Evolutionary conservation across 2,888 invertebrate species (phyloP).

Genomic region (Tetheella fluctuosa): DNA sequence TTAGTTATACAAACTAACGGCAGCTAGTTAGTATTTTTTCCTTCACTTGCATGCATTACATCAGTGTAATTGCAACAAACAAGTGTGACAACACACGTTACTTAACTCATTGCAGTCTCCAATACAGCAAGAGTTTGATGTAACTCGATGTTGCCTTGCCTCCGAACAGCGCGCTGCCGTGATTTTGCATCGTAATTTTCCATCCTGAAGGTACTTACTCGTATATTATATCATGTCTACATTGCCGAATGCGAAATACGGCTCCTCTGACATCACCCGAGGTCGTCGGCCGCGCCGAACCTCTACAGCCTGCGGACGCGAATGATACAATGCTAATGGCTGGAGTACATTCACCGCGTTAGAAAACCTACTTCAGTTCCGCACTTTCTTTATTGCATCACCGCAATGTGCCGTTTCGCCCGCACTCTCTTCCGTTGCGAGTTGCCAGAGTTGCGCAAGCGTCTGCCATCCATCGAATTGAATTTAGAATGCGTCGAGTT

Average conservation of each 20-base stretch:
- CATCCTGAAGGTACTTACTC: conserved; percentile 46
- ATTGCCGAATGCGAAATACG: conserved; percentile 53
- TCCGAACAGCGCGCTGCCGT: conserved; percentile 47
- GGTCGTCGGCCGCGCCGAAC: conserved; percentile 65
- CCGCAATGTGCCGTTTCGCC: conserved; percentile 71
- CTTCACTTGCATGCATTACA: conserved; percentile 59
- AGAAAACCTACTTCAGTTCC: conserved; percentile 82
- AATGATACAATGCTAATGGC: conserved; percentile 77
- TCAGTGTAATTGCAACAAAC: conserved; percentile 72
- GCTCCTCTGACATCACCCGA: conserved; percentile 65
- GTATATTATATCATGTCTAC: conserved; percentile 51
- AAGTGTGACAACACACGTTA: conserved; percentile 78
- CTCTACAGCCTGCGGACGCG: conserved; percentile 58
- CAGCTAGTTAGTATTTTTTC: conserved; percentile 37
- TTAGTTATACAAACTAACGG: conserved; percentile 11
- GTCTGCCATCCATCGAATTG: conserved; percentile 48
- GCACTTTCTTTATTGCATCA: conserved; percentile 84
- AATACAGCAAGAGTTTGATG: conserved; percentile 64
- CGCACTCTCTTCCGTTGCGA: conserved; percentile 77
- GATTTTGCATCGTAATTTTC: conserved; percentile 60
- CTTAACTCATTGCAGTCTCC: conserved; percentile 69
- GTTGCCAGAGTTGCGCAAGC: conserved; percentile 68
- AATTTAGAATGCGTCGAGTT: conserved; percentile 59
- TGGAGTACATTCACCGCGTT: conserved; percentile 81
- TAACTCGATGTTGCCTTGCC: conserved; percentile 57